Evolutionary conservation across 1,140 invertebrate species (phyloP).

Genomic region (Macrostomum lignano): DNA sequence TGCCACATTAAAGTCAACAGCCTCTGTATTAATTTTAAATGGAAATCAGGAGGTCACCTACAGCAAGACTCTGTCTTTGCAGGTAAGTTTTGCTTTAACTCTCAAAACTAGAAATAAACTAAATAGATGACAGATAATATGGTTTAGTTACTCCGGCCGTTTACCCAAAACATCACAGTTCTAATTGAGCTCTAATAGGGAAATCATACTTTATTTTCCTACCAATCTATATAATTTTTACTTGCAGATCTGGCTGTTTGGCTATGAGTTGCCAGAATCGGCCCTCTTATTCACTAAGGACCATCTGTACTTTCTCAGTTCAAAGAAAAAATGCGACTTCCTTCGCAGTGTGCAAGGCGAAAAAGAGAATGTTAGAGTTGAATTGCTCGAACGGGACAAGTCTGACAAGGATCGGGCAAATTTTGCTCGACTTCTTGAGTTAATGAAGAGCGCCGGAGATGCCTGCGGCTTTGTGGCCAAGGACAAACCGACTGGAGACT

Average conservation of each 20-base stretch:
- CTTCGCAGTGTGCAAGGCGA: constrained; percentile 58
- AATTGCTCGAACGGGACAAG: neutral
- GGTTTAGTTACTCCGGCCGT: no score
- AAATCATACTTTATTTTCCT: constrained; percentile 8
- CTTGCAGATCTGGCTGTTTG: constrained; percentile 70
- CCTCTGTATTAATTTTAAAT: neutral
- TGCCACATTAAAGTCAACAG: no score
- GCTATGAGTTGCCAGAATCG: constrained; percentile 78
- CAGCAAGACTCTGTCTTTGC: constrained; percentile 68
- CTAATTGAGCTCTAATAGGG: no score
- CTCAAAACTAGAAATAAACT: no score
- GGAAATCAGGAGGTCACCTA: constrained; percentile 62
- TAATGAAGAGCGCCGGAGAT: neutral
- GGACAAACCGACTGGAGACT: no score
- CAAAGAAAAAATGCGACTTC: constrained; percentile 93
- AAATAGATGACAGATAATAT: no score
- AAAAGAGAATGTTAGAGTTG: constrained; percentile 44
- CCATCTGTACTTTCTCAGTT: constrained; percentile 58
- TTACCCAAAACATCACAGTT: no score
- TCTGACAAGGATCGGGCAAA: constrained; percentile 1
- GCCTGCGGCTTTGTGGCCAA: neutral
- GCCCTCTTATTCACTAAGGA: constrained; percentile 62
- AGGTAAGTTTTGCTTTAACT: constrained; percentile 42
- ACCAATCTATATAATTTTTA: constrained; percentile 6
- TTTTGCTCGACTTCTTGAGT: neutral